Evolutionary conservation across 1,140 invertebrate species (phyloP), one percentile per base, ranked within the genome.

Genomic region (Drosophila rhopaloa): DNA sequence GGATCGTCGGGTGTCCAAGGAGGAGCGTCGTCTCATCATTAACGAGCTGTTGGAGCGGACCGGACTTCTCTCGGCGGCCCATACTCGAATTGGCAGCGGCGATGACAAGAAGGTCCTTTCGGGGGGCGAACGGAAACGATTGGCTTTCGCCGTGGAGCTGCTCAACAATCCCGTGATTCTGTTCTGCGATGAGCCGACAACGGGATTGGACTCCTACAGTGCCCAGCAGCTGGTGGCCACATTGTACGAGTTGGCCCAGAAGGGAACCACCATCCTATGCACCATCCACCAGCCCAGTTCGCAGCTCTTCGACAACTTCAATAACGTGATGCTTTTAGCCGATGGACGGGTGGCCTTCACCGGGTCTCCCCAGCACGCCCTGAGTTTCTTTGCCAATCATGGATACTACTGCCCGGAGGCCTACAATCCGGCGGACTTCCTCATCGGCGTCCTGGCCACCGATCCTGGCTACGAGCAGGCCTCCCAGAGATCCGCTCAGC

Each of bases 141-240:
- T 99, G 10, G 95, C 98, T 0, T 99, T 99, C 92, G 98, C 98
- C 8, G 96, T 97, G 4, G 98, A 99, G 96, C 93, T 99, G 16
- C 90, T 99, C 14, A 98, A 97, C 10, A 97, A 99, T 93, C 98
- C 98, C 0, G 95, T 97, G 4, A 93, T 99, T 32, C 93, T 99
- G 65, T 99, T 99, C 92, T 97, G 98, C 91, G 98, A 99, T 91
- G 98, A 99, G 89, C 98, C 98, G 5, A 99, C 98, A 0, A 98
- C 96, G 0, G 96, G 98, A 0, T 92, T 99, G 46, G 98, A 99
- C 92, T 97, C 98, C 0, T 98, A 95, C 81, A 98, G 98, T 85
- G 98, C 98, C 0, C 95, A 96, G 76, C 97, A 97, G 91, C 93
- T 99, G 46, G 95, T 99, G n/a, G 93, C 93, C 3, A 95, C 96